A percentile compares a stretch with the other conserved stretches of the same genome.
Conservation (phyloP, 1,140 invertebrate genomes). For the Lethrus apterus region DNA sequence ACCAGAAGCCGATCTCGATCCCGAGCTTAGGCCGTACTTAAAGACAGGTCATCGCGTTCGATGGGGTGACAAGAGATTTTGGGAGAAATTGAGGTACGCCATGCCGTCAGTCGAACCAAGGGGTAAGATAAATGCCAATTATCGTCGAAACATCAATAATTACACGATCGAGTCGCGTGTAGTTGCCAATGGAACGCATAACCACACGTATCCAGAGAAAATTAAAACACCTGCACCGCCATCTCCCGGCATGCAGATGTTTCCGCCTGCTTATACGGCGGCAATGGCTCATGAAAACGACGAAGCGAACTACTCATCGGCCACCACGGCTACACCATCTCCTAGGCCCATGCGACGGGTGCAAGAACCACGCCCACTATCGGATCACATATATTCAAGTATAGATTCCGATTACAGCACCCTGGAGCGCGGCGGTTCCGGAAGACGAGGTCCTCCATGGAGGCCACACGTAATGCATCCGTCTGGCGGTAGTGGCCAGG, state of each 20-base stretch:
- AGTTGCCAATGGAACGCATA: constrained; percentile 48
- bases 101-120: constrained; percentile 65
- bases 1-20: constrained; percentile 73
- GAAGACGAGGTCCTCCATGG: constrained; percentile 39
- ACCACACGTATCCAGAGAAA: constrained; percentile 44
- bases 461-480: constrained; percentile 38
- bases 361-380: constrained; percentile 61
- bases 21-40: constrained; percentile 79
- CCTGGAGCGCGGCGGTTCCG: constrained; percentile 46
- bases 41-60: constrained; percentile 75
- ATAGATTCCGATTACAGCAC: constrained; percentile 77
- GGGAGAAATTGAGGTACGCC: constrained; percentile 83
- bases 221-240: constrained; percentile 40
- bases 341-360: constrained; percentile 51
- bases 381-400: constrained; percentile 80
- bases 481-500: constrained; percentile 44
- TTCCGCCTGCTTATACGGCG: constrained; percentile 47
- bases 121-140: constrained; percentile 56
- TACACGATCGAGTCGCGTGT: constrained; percentile 61
- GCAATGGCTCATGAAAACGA: constrained; percentile 45
- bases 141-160: constrained; percentile 68
- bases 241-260: constrained; percentile 42
- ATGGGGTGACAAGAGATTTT: constrained; percentile 86
- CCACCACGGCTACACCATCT: constrained; percentile 55
- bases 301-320: constrained; percentile 54